Conservation (phyloP, 2,888 invertebrate species). For the Nudaria mundana region DNA sequence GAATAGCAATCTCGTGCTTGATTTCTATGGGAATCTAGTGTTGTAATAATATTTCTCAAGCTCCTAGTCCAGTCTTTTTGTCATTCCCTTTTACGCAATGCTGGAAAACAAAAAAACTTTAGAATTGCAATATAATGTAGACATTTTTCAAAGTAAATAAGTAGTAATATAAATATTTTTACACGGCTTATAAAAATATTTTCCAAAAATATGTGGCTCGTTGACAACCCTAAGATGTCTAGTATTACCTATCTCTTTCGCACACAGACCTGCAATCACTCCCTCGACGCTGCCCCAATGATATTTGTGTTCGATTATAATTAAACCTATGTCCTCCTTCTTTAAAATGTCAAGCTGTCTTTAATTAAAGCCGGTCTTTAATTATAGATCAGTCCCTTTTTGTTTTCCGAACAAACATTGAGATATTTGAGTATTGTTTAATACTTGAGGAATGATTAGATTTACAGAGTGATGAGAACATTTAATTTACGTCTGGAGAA, state of each 20-base stretch:
- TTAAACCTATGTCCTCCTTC: conserved; percentile 71
- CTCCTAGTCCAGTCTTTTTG: too few species aligned
- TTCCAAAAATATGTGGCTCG: too few species aligned
- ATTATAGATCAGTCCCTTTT: conserved; percentile 64
- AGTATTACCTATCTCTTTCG: conserved; percentile 30
- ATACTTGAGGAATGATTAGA: conserved; percentile 24
- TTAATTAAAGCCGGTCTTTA: conserved; percentile 67
- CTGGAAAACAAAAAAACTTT: too few species aligned
- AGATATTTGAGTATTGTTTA: conserved; percentile 29
- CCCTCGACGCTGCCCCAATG: conserved; percentile 71
- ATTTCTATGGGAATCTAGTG: too few species aligned
- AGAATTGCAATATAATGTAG: too few species aligned
- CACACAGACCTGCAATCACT: conserved; percentile 59
- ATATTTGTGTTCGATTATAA: conserved; percentile 75
- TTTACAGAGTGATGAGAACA: conserved; percentile 25
- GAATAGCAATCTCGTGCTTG: too few species aligned
- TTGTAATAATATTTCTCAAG: too few species aligned
- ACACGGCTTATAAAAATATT: too few species aligned
- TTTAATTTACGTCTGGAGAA: conserved; percentile 7
- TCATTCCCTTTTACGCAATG: too few species aligned
- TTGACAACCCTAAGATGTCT: conserved; percentile 21
- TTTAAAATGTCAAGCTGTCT: conserved; percentile 79
- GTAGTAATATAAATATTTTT: too few species aligned
- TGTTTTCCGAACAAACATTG: conserved; percentile 43
- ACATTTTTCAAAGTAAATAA: too few species aligned